phyloP scores from a whole-genome alignment of 2,888 invertebrate species.

The Tenthredo scrophulariae region DNA sequence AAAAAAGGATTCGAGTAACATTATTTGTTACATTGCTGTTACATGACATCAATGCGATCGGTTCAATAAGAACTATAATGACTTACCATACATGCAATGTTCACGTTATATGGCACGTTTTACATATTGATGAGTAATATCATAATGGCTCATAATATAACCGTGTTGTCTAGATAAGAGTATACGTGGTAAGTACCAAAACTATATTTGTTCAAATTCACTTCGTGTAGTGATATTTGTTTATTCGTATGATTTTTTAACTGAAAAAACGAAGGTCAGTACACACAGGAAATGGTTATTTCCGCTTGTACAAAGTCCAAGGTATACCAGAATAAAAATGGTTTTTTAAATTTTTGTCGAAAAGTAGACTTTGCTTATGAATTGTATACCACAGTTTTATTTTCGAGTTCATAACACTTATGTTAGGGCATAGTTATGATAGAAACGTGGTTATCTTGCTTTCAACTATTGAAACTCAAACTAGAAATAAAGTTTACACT shows the following conservation, averaged over 20 bases:
- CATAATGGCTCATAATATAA: not conserved
- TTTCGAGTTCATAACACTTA: not conserved
- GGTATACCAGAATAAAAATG: not conserved
- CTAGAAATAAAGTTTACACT: not conserved
- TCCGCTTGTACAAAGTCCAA: not conserved
- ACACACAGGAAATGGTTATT: not conserved
- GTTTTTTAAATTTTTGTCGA: not conserved
- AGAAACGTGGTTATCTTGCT: not conserved
- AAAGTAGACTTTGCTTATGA: not conserved
- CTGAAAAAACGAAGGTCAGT: not conserved
- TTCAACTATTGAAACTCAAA: not conserved
- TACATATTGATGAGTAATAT: not conserved
- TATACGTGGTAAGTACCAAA: not conserved
- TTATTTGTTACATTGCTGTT: not conserved
- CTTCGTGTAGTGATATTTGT: not conserved
- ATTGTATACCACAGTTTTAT: not conserved
- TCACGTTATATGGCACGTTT: not conserved
- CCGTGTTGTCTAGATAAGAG: not conserved
- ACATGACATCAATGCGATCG: not conserved
- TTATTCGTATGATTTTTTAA: not conserved
- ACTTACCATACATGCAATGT: not conserved
- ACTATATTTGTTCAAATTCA: not conserved
- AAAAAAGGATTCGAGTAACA: not conserved
- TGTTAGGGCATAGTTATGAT: not conserved
- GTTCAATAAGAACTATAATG: not conserved